Evolutionary conservation across 2,888 invertebrate species (phyloP), one percentile per base, ranked within the genome.

Genomic region (Melanophora roralis): DNA sequence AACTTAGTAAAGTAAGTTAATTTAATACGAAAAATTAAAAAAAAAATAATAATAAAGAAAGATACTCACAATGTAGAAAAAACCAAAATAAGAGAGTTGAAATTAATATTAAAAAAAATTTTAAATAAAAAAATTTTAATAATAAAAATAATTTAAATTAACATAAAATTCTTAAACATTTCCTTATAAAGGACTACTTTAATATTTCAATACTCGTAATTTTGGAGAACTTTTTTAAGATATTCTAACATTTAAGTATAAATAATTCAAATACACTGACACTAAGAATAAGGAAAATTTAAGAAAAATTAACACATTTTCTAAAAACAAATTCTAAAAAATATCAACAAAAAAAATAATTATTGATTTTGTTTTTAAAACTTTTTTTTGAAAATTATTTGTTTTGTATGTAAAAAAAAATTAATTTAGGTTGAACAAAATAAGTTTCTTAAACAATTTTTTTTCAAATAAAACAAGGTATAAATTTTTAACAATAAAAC

Each of bases 1-100:
- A 85, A 82, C 78, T 68, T 84, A 82, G 69, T 65, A 55, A 21
- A 80, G 77, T 82, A 84, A 85, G 82, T 76, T 77, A 60, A 75
- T 14, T 74, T 49, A 74, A 82, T 76, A 81, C 73, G 73, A 81
- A 79, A 81, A 81, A 81, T 55, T 45, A 60, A 65, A 73, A 67
- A 47, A 73, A 78, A 45, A 64, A n/a, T 19, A 68, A 68, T 2
- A 60, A 32, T 43, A 49, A 51, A 47, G 27, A 74, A 57, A 59
- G 34, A 45, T 14, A 27, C 65, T 5, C 9, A 69, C 62, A 21
- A n/a, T 45, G 16, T 47, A 19, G 19, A 34, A 19, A 75, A 27
- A 40, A 14, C 32, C 12, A 14, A 53, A 36, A 59, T 27, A 51
- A 49, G 49, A 1, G 11, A 32, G 38, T 21, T 36, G 32, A 51